phyloP scores from a whole-genome alignment of 2,797 vertebrate species.

The Pempheris klunzingeri region DNA sequence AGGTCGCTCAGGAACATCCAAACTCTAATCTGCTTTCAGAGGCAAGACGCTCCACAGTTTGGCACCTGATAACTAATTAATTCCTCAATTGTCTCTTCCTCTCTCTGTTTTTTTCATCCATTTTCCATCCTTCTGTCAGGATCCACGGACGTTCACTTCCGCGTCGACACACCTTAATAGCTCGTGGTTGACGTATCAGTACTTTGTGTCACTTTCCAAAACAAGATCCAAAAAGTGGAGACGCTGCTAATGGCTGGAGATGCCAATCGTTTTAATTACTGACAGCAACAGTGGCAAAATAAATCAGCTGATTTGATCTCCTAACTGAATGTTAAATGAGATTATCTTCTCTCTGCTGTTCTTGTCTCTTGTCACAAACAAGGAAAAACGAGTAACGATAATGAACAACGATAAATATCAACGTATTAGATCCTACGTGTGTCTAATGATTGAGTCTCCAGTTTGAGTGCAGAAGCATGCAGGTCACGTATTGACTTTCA shows the following conservation, averaged over 20 bases:
- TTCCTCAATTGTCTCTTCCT: constrained; percentile 14
- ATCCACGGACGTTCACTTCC: not conserved
- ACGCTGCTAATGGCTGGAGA: not conserved
- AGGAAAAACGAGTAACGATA: not conserved
- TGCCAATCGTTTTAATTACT: not conserved
- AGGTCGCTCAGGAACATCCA: not conserved
- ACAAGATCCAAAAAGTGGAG: not conserved
- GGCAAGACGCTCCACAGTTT: not conserved
- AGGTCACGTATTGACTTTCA: constrained; percentile 6
- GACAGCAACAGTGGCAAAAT: not conserved
- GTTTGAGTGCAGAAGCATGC: not conserved
- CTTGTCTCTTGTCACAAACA: not conserved
- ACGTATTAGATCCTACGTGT: too few relatives aligned
- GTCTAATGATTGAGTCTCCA: not conserved
- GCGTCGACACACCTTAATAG: not conserved
- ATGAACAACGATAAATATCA: too few relatives aligned
- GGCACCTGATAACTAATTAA: not conserved
- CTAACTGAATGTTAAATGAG: not conserved
- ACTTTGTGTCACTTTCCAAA: not conserved
- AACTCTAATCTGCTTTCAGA: constrained; percentile 17
- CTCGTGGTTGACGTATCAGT: not conserved
- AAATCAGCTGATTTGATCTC: not conserved
- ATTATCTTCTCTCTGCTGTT: not conserved
- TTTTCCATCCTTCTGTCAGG: not conserved
- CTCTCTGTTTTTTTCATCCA: not conserved